These are phyloP conservation scores for Allobates femoralis DNA, from an alignment of 2,797 vertebrate genomes.

Conservation along the genomic window DNA sequence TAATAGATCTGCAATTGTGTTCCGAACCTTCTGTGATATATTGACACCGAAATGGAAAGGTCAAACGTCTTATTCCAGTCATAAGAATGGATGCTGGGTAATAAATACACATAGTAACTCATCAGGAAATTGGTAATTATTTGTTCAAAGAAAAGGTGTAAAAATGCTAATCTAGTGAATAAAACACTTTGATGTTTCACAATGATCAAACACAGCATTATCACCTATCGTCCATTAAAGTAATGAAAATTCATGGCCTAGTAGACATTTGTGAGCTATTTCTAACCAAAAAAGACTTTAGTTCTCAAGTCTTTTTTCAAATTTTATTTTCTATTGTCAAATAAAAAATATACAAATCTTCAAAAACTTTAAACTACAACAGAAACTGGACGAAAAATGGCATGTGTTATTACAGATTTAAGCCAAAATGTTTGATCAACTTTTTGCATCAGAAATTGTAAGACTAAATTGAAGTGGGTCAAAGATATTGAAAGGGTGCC, in stretches of 20 bases:
- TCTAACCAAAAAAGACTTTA: neutral
- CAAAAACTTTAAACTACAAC: neutral
- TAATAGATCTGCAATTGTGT: conserved; percentile 54
- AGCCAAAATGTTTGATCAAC: too few relatives aligned
- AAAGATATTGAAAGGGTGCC: too few relatives aligned
- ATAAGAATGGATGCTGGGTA: conserved; percentile 17
- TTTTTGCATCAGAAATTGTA: too few relatives aligned
- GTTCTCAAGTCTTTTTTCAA: neutral
- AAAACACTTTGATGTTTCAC: conserved; percentile 32
- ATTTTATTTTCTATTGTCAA: neutral
- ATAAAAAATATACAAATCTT: neutral
- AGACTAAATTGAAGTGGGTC: too few relatives aligned
- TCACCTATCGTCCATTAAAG: conserved; percentile 4
- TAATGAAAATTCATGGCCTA: conserved; percentile 13
- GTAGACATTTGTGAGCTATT: neutral
- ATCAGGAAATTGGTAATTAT: conserved; percentile 37
- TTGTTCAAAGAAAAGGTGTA: conserved; percentile 39
- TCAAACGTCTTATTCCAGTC: conserved; percentile 41
- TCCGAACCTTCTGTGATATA: conserved; percentile 30
- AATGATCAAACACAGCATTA: conserved; percentile 21
- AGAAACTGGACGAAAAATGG: too few relatives aligned
- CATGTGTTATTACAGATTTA: too few relatives aligned
- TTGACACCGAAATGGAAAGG: conserved; percentile 48
- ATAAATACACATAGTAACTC: conserved; percentile 37
- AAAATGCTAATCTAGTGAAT: conserved; percentile 38